These are phyloP conservation scores for Metallyticus violacea DNA, from an alignment of 2,888 invertebrate genomes.

Conservation along the genomic window DNA sequence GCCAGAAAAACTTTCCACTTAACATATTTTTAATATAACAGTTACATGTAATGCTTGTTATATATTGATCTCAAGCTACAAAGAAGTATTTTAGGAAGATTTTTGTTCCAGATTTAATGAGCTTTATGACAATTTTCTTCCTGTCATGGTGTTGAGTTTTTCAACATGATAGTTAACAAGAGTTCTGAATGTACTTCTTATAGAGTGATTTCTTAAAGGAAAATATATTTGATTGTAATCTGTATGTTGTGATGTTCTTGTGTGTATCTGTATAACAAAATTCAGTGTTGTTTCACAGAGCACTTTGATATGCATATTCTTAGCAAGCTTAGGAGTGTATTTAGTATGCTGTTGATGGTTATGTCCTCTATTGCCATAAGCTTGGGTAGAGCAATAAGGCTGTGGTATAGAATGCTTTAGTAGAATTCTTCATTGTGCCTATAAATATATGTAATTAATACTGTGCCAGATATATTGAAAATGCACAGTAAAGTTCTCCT, in stretches of 20 bases:
- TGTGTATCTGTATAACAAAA: neutral
- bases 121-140: neutral
- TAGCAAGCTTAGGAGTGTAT: neutral
- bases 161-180: too few species aligned
- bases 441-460: neutral
- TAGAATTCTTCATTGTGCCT: neutral
- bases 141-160: neutral
- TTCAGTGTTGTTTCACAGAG: neutral
- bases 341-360: neutral
- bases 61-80: neutral
- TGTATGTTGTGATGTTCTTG: neutral
- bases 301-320: neutral
- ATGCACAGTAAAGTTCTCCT: neutral
- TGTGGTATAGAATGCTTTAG: neutral
- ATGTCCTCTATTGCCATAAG: neutral
- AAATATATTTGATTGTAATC: neutral
- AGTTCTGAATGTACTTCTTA: too few species aligned
- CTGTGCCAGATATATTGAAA: neutral
- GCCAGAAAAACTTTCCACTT: neutral
- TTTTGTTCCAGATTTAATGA: neutral
- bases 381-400: neutral
- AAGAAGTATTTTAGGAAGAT: neutral
- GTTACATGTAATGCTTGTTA: neutral
- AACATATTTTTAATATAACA: neutral
- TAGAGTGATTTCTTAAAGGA: neutral